phyloP scores from a whole-genome alignment of 2,797 vertebrate species.

The Lithobates sylvaticus region DNA sequence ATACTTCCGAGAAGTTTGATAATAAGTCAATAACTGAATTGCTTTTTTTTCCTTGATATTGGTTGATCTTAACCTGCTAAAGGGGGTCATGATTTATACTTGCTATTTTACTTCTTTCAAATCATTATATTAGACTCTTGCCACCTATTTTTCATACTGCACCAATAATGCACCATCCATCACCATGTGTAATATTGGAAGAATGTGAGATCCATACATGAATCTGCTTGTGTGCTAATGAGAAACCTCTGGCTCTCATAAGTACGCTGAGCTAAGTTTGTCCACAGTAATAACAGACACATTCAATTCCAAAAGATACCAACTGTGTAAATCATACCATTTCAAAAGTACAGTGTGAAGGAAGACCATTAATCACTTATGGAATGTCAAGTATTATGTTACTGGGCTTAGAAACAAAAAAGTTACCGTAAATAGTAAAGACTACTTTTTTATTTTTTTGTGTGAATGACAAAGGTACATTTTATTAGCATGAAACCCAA shows the following conservation, averaged over 20 bases:
- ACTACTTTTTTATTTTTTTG: slow-evolving; percentile 22
- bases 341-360: slow-evolving; percentile 24
- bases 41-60: too few relatives aligned
- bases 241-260: slow-evolving; percentile 6
- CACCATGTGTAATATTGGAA: slow-evolving; percentile 4
- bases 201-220: background rate
- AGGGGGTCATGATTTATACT: background rate
- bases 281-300: slow-evolving; percentile 43
- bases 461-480: slow-evolving; percentile 16
- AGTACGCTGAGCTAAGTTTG: slow-evolving; percentile 40
- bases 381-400: slow-evolving; percentile 42
- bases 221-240: slow-evolving; percentile 29
- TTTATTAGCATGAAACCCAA: slow-evolving; percentile 37
- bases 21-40: too few relatives aligned
- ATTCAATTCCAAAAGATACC: slow-evolving; percentile 16
- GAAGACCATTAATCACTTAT: slow-evolving; percentile 28
- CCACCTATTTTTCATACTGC: background rate
- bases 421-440: slow-evolving; percentile 32
- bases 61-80: background rate
- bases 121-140: background rate
- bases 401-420: slow-evolving; percentile 39
- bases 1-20: too few relatives aligned
- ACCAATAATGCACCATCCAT: slow-evolving; percentile 24
- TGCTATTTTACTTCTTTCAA: too few relatives aligned
- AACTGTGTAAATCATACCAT: slow-evolving; percentile 29